Evolutionary conservation across 2,113 vertebrate genomes (phyloP).

Genomic region (Otis tarda): DNA sequence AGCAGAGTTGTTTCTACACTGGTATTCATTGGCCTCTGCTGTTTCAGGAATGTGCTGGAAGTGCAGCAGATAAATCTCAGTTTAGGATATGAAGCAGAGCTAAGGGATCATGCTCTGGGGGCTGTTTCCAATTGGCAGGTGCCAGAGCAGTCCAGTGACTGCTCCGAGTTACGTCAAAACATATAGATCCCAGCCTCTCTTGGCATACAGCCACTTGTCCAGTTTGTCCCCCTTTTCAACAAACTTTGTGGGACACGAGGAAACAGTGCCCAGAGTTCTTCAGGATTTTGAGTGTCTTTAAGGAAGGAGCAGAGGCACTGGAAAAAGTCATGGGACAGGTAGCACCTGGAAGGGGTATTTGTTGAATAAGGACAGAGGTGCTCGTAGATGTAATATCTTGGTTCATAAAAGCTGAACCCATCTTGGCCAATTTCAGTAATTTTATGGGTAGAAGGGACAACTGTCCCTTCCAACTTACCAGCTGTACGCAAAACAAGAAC

Average conservation of each 20-base stretch:
- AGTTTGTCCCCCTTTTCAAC: neutral
- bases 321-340: neutral
- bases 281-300: neutral
- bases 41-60: neutral
- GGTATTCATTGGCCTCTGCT: neutral
- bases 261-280: neutral
- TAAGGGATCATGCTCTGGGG: neutral
- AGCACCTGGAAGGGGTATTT: neutral
- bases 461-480: neutral
- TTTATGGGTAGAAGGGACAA: neutral
- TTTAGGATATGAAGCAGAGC: neutral
- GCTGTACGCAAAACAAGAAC: neutral
- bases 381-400: neutral
- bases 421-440: neutral
- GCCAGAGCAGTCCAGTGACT: neutral
- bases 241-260: neutral
- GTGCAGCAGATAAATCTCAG: neutral
- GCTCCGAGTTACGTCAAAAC: fast-evolving
- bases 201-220: neutral
- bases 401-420: neutral
- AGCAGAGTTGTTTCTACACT: neutral
- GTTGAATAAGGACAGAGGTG: neutral
- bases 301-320: neutral
- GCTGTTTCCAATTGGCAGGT: neutral
- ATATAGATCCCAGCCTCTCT: neutral